phyloP scores from a whole-genome alignment of 2,888 invertebrate genomes.

The Gisinianus flammeolus region DNA sequence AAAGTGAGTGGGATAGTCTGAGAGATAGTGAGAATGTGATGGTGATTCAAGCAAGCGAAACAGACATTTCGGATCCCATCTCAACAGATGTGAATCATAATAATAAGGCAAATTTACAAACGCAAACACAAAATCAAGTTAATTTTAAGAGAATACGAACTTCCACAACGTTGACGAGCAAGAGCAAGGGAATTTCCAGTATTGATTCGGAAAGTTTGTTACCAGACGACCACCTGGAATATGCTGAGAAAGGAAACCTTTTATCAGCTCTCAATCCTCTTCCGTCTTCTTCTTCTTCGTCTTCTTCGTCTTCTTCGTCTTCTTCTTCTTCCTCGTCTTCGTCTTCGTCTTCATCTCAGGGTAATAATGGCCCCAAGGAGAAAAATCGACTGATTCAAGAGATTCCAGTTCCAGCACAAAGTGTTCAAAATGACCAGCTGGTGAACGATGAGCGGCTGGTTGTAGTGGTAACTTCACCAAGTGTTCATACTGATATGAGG shows the following conservation, averaged over 20 bases:
- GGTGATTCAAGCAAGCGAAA: neutral
- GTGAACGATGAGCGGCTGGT: conserved; percentile 32
- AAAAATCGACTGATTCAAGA: conserved; percentile 36
- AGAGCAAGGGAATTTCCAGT: neutral
- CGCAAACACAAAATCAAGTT: conserved; percentile 14
- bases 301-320: neutral
- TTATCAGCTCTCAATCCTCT: too few species aligned
- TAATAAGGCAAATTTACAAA: conserved; percentile 15
- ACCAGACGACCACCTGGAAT: conserved; percentile 20
- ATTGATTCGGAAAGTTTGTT: conserved; percentile 33
- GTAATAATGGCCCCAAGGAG: conserved; percentile 32
- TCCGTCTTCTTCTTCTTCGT: neutral
- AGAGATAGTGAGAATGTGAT: neutral
- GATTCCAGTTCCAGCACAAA: conserved; percentile 20
- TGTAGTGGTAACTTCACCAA: conserved; percentile 16
- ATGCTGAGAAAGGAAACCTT: conserved; percentile 2
- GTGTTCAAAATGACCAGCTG: conserved; percentile 45
- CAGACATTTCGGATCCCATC: neutral
- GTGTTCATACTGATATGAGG: conserved; percentile 30
- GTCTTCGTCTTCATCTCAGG: neutral
- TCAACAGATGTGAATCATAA: conserved; percentile 20
- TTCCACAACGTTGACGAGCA: neutral
- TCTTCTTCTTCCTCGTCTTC: neutral
- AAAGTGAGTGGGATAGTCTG: neutral
- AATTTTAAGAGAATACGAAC: conserved; percentile 9